Conservation (phyloP, 2,797 vertebrate genomes). For the Buphagus erythrorhynchus region DNA sequence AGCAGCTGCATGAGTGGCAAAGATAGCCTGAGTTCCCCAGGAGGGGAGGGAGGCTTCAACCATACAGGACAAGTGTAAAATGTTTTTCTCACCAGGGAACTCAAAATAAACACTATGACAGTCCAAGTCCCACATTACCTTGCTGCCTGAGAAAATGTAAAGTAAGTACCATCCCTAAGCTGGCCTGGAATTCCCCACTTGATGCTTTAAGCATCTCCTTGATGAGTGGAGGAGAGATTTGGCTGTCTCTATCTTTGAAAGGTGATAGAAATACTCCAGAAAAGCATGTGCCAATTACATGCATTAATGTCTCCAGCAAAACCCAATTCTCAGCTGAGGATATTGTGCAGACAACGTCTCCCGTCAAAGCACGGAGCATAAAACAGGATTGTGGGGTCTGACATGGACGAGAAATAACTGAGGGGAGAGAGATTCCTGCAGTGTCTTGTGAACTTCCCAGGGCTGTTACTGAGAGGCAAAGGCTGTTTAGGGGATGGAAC, state of each 20-base stretch:
- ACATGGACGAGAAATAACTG: neutral
- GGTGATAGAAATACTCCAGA: slow-evolving; percentile 55
- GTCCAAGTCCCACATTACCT: neutral
- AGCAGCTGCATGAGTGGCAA: neutral
- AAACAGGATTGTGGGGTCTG: neutral
- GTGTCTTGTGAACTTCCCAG: slow-evolving; percentile 9
- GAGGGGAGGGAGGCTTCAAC: neutral
- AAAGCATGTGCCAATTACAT: slow-evolving; percentile 18
- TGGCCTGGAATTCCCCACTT: slow-evolving; percentile 45
- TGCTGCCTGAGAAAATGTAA: slow-evolving; percentile 31
- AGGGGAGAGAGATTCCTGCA: neutral
- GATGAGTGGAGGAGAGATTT: slow-evolving; percentile 33
- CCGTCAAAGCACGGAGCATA: neutral
- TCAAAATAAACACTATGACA: slow-evolving; percentile 50
- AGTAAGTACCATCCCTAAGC: neutral
- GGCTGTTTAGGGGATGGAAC: neutral
- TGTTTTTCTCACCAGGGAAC: slow-evolving; percentile 33
- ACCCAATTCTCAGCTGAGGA: neutral
- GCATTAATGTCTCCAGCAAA: slow-evolving; percentile 24
- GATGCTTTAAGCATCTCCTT: slow-evolving; percentile 20
- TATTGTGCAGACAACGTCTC: neutral
- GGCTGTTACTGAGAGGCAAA: neutral
- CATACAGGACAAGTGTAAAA: neutral
- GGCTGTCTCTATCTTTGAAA: slow-evolving; percentile 30
- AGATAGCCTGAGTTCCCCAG: neutral